Percentiles rank a stretch among this genome's conserved stretches.
Conservation (phyloP, 1,140 invertebrate genomes). For the Muscidifurax raptorellus region DNA sequence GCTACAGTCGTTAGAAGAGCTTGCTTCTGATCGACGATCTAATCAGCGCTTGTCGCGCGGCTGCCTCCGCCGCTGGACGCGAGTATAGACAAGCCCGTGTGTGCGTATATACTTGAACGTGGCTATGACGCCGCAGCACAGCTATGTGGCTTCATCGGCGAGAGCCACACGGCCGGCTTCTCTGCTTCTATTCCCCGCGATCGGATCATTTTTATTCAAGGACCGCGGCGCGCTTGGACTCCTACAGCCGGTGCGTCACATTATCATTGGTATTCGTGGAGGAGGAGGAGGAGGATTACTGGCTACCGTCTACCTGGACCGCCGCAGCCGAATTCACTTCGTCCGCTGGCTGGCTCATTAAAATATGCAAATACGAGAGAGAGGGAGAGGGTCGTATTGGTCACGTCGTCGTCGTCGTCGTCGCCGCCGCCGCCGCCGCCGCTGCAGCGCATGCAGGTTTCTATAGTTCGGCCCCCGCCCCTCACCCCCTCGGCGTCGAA, state of each 20-base stretch:
- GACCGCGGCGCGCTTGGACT: slow-evolving; percentile 52
- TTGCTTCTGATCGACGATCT: slow-evolving; percentile 42
- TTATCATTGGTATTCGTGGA: slow-evolving; percentile 68
- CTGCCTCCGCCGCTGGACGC: background rate
- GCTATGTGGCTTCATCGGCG: background rate
- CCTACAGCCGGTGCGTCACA: slow-evolving; percentile 57
- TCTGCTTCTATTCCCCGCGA: background rate
- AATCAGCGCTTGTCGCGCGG: slow-evolving; percentile 39
- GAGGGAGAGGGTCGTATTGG: background rate
- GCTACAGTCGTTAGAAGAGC: slow-evolving; percentile 37
- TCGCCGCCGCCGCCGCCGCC: slow-evolving; percentile 36
- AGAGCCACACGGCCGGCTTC: background rate
- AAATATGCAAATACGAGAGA: slow-evolving; percentile 73
- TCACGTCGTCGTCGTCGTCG: background rate
- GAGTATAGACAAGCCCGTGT: background rate
- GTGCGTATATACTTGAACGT: background rate
- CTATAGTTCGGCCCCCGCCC: slow-evolving; percentile 62
- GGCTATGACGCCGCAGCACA: background rate
- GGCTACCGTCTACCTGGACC: slow-evolving; percentile 58
- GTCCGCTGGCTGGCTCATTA: slow-evolving; percentile 72
- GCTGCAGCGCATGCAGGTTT: background rate
- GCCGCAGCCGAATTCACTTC: slow-evolving; percentile 55
- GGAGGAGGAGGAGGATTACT: slow-evolving; percentile 53
- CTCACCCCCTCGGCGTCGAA: slow-evolving; percentile 66
- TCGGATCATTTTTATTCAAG: background rate